Conservation (phyloP, 2,797 vertebrate genomes). For the Carcharodon carcharias region DNA sequence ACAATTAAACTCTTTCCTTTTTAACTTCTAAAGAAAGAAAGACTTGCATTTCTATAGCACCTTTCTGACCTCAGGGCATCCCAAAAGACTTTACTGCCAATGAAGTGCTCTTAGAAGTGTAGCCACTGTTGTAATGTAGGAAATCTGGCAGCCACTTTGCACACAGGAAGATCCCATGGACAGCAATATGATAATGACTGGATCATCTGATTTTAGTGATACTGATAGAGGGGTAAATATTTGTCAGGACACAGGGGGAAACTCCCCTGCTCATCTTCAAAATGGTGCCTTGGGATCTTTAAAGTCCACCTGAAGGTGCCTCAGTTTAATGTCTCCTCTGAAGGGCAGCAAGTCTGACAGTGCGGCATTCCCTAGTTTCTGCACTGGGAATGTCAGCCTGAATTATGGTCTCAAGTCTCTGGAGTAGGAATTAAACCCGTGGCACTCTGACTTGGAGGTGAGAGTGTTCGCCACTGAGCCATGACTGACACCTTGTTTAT, state of each 20-base stretch:
- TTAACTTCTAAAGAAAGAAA: not conserved
- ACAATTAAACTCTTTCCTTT: not conserved
- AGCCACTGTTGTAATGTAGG: not conserved
- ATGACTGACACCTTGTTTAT: too few relatives aligned
- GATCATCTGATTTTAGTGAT: not conserved
- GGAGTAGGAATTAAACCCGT: conserved; percentile 53
- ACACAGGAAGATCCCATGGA: not conserved
- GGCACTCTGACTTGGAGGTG: conserved; percentile 45
- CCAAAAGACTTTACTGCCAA: not conserved
- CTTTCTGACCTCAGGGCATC: not conserved
- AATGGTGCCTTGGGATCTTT: not conserved
- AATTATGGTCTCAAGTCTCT: too few relatives aligned
- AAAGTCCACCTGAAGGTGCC: not conserved
- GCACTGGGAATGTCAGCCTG: too few relatives aligned
- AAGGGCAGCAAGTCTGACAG: not conserved
- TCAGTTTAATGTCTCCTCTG: not conserved
- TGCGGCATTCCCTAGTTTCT: not conserved
- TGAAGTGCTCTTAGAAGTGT: not conserved
- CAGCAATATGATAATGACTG: not conserved
- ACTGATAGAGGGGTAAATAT: not conserved
- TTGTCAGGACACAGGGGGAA: not conserved
- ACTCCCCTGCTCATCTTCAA: not conserved
- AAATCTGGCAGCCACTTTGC: not conserved
- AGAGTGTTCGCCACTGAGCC: too few relatives aligned
- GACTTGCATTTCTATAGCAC: not conserved